These are phyloP conservation scores for Sebastes matsubarae DNA, from an alignment of 2,797 vertebrate genomes.

Conservation along the genomic window DNA sequence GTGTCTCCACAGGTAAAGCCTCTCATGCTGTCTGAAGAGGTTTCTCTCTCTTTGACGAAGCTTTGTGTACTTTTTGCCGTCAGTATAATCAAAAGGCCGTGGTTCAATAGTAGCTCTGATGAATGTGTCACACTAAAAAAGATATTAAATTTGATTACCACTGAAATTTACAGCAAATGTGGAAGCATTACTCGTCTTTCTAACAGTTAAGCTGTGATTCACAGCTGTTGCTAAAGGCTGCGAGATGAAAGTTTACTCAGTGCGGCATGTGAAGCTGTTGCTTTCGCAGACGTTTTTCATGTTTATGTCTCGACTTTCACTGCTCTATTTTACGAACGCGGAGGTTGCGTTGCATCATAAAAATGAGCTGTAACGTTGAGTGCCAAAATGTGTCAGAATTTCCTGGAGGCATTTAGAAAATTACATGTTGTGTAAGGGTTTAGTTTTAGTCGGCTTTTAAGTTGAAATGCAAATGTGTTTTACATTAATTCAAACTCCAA, in stretches of 20 bases:
- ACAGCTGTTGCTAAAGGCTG: conserved; percentile 32
- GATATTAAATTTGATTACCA: conserved; percentile 39
- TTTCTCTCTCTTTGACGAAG: conserved; percentile 30
- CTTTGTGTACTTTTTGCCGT: conserved; percentile 21
- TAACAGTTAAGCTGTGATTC: conserved; percentile 40
- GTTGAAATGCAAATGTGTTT: neutral
- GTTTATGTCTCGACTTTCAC: conserved; percentile 35
- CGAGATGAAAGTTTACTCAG: conserved; percentile 27
- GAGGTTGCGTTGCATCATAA: conserved; percentile 23
- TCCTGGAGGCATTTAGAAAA: conserved; percentile 17
- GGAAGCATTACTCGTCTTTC: conserved; percentile 26
- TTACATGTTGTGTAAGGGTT: neutral
- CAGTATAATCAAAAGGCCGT: conserved; percentile 26
- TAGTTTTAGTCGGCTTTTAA: neutral
- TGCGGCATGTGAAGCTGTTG: conserved; percentile 8
- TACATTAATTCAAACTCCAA: neutral
- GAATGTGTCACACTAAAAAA: conserved; percentile 30
- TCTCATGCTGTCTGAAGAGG: conserved; percentile 32
- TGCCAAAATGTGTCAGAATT: conserved; percentile 25
- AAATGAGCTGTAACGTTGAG: conserved; percentile 9
- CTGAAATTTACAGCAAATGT: conserved; percentile 29
- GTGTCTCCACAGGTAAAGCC: conserved; percentile 65
- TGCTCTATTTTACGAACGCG: neutral
- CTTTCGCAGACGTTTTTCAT: conserved; percentile 15
- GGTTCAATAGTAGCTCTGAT: conserved; percentile 21